Conservation (phyloP, 2,797 vertebrate genomes). For the Glossophaga mutica region DNA sequence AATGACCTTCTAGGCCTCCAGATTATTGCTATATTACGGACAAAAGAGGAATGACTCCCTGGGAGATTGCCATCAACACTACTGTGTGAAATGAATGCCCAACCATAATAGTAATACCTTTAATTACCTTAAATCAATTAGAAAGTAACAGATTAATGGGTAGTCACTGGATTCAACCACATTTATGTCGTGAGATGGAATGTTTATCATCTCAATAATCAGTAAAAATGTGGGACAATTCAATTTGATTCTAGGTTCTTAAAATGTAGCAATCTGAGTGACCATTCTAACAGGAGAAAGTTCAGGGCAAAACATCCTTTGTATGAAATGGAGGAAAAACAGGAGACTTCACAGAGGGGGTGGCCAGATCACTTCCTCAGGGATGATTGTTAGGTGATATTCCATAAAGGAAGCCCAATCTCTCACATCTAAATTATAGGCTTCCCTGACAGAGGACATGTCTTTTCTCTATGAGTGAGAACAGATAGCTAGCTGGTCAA, state of each 20-base stretch:
- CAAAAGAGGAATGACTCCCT: neutral
- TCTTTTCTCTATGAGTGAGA: neutral
- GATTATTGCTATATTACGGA: neutral
- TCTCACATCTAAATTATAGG: no score
- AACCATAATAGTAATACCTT: neutral
- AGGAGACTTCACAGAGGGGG: accelerated
- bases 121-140: neutral
- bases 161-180: neutral
- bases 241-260: neutral
- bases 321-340: neutral
- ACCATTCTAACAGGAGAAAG: neutral
- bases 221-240: neutral
- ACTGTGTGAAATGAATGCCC: neutral
- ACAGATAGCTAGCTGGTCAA: neutral
- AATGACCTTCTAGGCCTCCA: neutral
- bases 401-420: neutral
- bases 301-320: accelerated
- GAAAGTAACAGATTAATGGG: neutral
- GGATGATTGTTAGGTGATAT: accelerated
- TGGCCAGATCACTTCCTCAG: neutral
- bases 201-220: neutral
- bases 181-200: neutral
- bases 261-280: neutral
- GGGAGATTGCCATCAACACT: accelerated
- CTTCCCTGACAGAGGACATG: neutral